Evolutionary conservation across 2,888 invertebrate genomes (phyloP), one percentile per base, ranked within the genome.

Genomic region (Ormyrus pomaceus): DNA sequence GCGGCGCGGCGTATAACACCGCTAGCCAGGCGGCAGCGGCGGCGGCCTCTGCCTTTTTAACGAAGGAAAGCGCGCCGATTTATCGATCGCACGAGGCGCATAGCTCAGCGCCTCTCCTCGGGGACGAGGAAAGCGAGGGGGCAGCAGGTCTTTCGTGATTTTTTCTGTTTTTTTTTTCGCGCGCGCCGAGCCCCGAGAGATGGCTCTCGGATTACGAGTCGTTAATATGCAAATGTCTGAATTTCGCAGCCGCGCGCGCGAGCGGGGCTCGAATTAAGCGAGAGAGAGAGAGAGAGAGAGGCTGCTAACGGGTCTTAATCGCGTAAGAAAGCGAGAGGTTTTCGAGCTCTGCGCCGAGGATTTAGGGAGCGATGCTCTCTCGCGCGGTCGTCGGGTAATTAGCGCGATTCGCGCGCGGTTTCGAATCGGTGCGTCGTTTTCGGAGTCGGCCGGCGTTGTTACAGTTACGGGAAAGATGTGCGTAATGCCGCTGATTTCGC

Each of bases 181-280:
- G 34, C 8, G 34, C n/a, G 10, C 58, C 58, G 6, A 9, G 6
- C 59, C 46, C 62, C 34, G 34, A 34, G 34, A 34, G 34, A 34
- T 34, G 34, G 34, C 34, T 34, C 34, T 72, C 72, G 66, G 65
- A 66, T 64, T 71, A 55, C 70, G n/a, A n/a, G 68, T 76, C 58
- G 76, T 80, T 77, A 77, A 64, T 73, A 80, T 77, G 73, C 73
- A 71, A 80, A 80, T 80, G 62, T 65, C 64, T 64, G 66, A 68
- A 76, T 80, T 80, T 72, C 72, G 79, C 45, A 71, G 56, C 45
- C 45, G 61, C 45, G 76, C 61, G 50, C 45, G 19, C 19, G 19
- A 19, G 19, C 19, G 19, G 19, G 19, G 19, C 19, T 19, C 19
- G 19, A 76, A 76, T 77, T 61, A 62, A 79, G 64, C 68, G 6